Percentiles rank a stretch among this genome's conserved stretches.
These are phyloP conservation scores for Chelonus insularis DNA, from an alignment of 1,140 invertebrate genomes.

Conservation along the genomic window DNA sequence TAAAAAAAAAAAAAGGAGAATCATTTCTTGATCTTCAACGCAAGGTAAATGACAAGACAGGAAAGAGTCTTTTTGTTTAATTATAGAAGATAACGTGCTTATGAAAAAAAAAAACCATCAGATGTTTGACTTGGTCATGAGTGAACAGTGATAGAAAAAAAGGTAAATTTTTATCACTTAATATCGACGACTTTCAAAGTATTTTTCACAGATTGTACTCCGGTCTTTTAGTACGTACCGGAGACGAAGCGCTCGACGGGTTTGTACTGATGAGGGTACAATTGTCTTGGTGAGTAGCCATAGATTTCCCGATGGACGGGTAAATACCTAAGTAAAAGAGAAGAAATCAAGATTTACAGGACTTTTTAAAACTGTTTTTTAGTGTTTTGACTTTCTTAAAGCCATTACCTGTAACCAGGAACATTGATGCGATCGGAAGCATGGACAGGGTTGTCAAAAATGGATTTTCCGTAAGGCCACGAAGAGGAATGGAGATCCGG, in stretches of 20 bases:
- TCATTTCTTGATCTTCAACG: too few species aligned
- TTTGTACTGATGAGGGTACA: conserved; percentile 83
- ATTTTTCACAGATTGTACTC: too few species aligned
- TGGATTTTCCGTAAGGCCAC: conserved; percentile 78
- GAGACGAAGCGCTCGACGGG: conserved; percentile 78
- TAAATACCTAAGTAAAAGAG: too few species aligned
- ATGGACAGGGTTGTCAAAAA: conserved; percentile 79
- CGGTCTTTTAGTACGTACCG: conserved; percentile 80
- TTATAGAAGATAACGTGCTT: conserved; percentile 11
- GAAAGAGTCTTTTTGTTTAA: conserved; percentile 12
- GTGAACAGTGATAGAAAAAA: neutral
- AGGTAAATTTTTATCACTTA: neutral
- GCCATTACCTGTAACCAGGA: conserved; percentile 73
- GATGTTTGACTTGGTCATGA: neutral
- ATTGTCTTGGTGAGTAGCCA: conserved; percentile 81
- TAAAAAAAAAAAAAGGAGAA: too few species aligned
- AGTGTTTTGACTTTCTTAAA: neutral
- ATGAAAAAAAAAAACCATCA: neutral
- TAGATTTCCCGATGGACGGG: conserved; percentile 86
- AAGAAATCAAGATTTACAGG: too few species aligned
- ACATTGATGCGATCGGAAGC: conserved; percentile 80
- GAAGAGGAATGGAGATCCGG: conserved; percentile 67
- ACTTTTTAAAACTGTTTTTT: too few species aligned
- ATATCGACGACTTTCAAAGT: too few species aligned
- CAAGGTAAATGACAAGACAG: neutral